Base-by-base conservation (phyloP, 2,113 vertebrate genomes). In the Heterotilapia buettikoferi region DNA sequence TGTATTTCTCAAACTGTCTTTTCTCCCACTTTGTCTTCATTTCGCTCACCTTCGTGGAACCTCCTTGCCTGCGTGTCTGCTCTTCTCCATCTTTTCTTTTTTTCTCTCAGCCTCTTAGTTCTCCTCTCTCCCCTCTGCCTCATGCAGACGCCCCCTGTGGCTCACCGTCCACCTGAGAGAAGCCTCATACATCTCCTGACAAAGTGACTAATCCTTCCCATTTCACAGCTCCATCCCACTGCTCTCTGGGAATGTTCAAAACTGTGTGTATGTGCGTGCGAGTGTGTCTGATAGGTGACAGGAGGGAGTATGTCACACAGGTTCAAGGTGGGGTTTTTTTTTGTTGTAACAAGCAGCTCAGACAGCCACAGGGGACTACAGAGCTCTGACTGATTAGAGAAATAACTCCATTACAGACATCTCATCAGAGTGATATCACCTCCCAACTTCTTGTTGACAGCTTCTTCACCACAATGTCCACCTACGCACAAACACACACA, bases 171-270 rank as follows among this genome's bases (percentile, higher is more conserved):
- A 94, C 93, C 93, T 94, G 90, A 94, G 94, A 94, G 95, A 80
- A 86, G 89, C 89, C 90, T 93, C 91, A 82, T 95, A 91, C 93
- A 89, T 90, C 92, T 94, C 93, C 93, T 96, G 95, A 96, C 95
- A 96, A 94, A 95, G 95, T 96, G 96, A 96, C 94, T 93, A 96
- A 96, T 96, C 94, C 94, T 86, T 88, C 91, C 93, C 94, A 94
- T 96, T 96, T 94, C 95, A 91, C 91, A 89, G 92, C 92, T 94
- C 92, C 89, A 78, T 94, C 93, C 92, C 90, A 85, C 91, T 93
- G 93, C 92, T 88, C 89, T 71, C 91, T 76, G 79, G 85, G 71
- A 93, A 89, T 84, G 80, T 83, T 90, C 68, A 52, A 45, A 90
- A 31, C 84, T 26, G 36, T 47, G 59, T 21, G 61, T 68, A 7